Evolutionary conservation across 2,797 vertebrate genomes (phyloP).

Genomic region (Nothura maculosa): DNA sequence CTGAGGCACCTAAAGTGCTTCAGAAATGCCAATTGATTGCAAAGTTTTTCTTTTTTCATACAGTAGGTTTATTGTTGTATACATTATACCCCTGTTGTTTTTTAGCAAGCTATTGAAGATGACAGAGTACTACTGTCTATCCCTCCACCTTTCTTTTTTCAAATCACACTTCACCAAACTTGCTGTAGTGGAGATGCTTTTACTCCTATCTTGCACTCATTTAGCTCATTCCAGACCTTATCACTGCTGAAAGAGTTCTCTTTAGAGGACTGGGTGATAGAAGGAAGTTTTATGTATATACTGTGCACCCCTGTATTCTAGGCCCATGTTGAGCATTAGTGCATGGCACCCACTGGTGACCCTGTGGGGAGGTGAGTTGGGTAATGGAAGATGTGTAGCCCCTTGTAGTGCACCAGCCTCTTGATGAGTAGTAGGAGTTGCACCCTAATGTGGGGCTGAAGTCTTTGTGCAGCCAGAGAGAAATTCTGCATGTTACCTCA

Average conservation of each 20-base stretch:
- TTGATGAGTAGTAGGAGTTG: neutral
- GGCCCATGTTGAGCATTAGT: neutral
- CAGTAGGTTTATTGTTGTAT: neutral
- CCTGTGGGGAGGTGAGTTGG: neutral
- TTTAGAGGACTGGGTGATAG: neutral
- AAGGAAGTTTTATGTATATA: neutral
- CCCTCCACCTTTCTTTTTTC: neutral
- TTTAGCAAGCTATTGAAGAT: neutral
- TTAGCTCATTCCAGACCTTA: neutral
- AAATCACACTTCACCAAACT: neutral
- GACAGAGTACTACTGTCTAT: neutral
- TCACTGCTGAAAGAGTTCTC: neutral
- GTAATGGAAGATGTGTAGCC: neutral
- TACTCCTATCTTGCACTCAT: neutral
- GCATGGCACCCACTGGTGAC: neutral
- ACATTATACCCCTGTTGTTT: neutral
- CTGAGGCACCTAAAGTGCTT: neutral
- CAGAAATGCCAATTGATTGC: neutral
- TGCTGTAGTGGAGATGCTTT: neutral
- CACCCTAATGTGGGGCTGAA: accelerated
- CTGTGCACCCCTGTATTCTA: no score
- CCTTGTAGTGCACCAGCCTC: neutral
- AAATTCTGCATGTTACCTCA: neutral
- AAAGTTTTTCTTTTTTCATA: neutral
- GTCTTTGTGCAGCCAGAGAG: neutral